phyloP scores from a whole-genome alignment of 2,113 vertebrate species.

The Mugil cephalus region DNA sequence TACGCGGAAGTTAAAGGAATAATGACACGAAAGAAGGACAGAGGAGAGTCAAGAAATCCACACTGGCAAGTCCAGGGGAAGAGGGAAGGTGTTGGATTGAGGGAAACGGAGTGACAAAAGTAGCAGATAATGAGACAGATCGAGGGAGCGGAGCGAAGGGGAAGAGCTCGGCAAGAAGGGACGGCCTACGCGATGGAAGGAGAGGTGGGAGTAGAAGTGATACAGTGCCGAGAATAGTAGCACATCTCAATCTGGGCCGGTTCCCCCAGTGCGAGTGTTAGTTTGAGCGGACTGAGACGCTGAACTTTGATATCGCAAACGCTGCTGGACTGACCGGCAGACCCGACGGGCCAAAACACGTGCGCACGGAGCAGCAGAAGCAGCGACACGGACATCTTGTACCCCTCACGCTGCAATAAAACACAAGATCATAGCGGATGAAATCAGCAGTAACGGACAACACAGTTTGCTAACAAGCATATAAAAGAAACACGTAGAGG shows the following conservation, averaged over 20 bases:
- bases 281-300: background rate
- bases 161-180: conserved; percentile 3
- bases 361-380: conserved; percentile 33
- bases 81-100: conserved; percentile 8
- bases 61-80: no score
- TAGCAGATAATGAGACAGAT: conserved; percentile 46
- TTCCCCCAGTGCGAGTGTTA: conserved; percentile 15
- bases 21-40: conserved; percentile 12
- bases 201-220: conserved; percentile 15
- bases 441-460: conserved; percentile 48
- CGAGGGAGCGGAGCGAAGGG: conserved; percentile 10
- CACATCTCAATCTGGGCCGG: conserved; percentile 4
- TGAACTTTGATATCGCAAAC: conserved; percentile 58
- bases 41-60: background rate
- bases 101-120: conserved; percentile 39
- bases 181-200: conserved; percentile 16
- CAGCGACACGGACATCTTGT: conserved; percentile 29
- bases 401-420: conserved; percentile 46
- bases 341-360: conserved; percentile 26
- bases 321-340: conserved; percentile 25
- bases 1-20: background rate
- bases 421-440: conserved; percentile 38
- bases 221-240: conserved; percentile 6
- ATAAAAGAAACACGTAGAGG: conserved; percentile 29
- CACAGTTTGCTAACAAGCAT: conserved; percentile 30